Percentiles rank a stretch among this genome's conserved stretches.
These are phyloP conservation scores for Galerucella pusilla DNA, from an alignment of 2,888 invertebrate genomes.

Conservation along the genomic window DNA sequence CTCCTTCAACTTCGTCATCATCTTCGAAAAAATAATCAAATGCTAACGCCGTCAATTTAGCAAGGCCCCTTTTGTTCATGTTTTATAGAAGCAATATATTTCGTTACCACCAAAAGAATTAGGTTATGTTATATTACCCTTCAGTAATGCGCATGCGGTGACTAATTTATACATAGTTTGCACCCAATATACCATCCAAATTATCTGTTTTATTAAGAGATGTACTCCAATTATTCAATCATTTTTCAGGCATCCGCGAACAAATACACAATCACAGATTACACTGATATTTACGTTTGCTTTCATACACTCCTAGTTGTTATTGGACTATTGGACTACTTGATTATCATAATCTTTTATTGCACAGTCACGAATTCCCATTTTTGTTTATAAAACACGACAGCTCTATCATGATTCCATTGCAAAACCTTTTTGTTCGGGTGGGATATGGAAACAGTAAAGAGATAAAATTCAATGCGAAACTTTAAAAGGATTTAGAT, in stretches of 20 bases:
- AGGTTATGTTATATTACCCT: no score
- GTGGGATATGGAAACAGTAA: not conserved
- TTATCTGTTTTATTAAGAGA: no score
- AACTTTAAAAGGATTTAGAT: not conserved
- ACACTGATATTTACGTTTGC: not conserved
- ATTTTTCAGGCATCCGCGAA: not conserved
- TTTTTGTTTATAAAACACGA: constrained; percentile 21
- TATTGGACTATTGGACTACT: not conserved
- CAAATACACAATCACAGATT: not conserved
- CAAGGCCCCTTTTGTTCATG: no score
- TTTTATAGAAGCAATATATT: no score
- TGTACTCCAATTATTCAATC: not conserved
- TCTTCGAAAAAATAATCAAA: no score
- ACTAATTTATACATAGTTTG: no score
- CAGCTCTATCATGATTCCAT: constrained; percentile 22
- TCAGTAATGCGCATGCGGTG: no score
- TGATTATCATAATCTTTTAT: constrained; percentile 29
- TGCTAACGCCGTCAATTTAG: no score
- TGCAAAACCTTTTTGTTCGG: constrained; percentile 6
- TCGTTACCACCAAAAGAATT: no score
- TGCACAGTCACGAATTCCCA: constrained; percentile 24
- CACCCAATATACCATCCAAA: no score
- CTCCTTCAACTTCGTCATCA: no score
- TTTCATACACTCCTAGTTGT: constrained; percentile 12
- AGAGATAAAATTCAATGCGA: not conserved